Evolutionary conservation across 2,797 vertebrate species (phyloP), one percentile per base, ranked within the genome.

Genomic region (Hyperoplus immaculatus): DNA sequence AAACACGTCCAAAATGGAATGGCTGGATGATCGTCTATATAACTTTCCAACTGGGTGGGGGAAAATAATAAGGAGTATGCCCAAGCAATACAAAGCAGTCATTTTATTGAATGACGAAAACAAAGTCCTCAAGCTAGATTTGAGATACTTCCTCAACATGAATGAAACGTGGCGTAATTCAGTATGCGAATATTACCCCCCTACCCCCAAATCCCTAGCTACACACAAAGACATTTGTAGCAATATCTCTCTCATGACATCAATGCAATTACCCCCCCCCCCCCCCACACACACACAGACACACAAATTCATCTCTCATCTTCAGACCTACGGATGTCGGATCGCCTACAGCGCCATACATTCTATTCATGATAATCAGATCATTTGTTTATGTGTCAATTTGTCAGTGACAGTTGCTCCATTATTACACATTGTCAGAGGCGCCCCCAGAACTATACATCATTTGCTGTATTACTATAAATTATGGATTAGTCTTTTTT

Each of bases 351-450:
- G 87, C 39, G 0, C 65, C 59, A 57, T 53, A 38, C 65, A 56
- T 78, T 81, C 80, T 78, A 58, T 36, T 86, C 85, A 77, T 72
- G 80, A 87, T 75, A 58, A 71, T 75, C 46, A 7, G 21, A 82
- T 91, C 66, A 78, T 88, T 87, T 86, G 86, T 87, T 88, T 82
- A 81, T 60, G 75, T 66, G 88, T 87, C 83, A 64, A 87, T 87
- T 88, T 87, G 77, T 87, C 87, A 69, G 64, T 36, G 74, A 61
- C 75, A 78, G 79, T 67, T 67, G 73, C 64, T 66, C 72, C 77
- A 77, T 88, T 83, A 87, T 76, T 81, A 75, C 77, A 77, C 61
- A 68, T 78, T 82, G 71, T 89, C 80, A 87, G 70, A 63, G 16
- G 71, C 78, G 68, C 55, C 57, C 72, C 16, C 41, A 39, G 73